phyloP scores from a whole-genome alignment of 92 coral and sea anemone genomes.

The Umimayanthus kanabou region DNA sequence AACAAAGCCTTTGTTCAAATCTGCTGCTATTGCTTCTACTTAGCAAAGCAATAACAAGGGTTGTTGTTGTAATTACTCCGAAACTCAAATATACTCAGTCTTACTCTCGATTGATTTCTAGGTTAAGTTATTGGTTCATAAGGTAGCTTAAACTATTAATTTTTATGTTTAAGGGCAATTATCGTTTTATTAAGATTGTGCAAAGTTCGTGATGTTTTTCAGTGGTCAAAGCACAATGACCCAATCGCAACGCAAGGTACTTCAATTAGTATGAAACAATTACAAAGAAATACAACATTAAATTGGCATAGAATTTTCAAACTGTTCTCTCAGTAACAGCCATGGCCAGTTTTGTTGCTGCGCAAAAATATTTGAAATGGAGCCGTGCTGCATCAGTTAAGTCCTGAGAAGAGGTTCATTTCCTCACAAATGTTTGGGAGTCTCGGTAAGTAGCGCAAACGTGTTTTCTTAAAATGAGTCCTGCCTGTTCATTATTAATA shows the following conservation, averaged over 20 bases:
- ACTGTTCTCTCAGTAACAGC: neutral
- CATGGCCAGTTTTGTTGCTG: neutral
- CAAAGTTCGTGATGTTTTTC: neutral
- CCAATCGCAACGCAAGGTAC: neutral
- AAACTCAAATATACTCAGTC: neutral
- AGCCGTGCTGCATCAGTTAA: neutral
- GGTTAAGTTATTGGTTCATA: neutral
- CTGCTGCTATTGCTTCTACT: too few species aligned
- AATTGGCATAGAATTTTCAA: neutral
- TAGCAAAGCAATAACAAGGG: neutral
- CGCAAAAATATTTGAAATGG: neutral
- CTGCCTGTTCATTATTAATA: neutral
- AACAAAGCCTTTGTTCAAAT: neutral
- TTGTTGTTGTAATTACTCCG: neutral
- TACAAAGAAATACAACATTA: neutral
- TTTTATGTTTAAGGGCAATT: neutral
- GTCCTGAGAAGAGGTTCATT: neutral
- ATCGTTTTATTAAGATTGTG: neutral
- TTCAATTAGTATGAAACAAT: neutral
- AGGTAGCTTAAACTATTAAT: neutral
- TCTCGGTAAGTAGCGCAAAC: neutral
- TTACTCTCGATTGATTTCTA: neutral
- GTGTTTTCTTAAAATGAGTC: neutral
- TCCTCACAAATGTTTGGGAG: neutral
- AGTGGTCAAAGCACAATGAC: neutral